Percentiles rank a stretch among this genome's conserved stretches.
phyloP scores from a whole-genome alignment of 2,888 invertebrate genomes.

The Tetragonisca angustula region DNA sequence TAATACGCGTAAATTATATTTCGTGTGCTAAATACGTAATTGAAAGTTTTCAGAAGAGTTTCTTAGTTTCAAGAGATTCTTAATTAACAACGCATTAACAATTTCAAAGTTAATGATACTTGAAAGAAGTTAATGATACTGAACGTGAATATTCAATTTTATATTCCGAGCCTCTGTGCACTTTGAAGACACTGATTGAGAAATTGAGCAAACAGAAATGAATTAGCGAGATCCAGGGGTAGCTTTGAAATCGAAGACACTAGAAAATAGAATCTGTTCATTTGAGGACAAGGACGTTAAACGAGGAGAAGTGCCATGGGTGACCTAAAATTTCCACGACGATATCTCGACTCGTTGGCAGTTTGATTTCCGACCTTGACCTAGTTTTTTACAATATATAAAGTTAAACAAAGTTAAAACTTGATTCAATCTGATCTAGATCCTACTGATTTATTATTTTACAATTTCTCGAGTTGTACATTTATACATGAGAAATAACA shows the following conservation, averaged over 20 bases:
- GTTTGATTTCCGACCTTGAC: constrained; percentile 30
- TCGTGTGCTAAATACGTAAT: not conserved
- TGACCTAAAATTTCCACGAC: constrained; percentile 25
- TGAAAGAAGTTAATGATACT: not conserved
- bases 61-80: not conserved
- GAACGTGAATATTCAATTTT: not conserved
- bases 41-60: no score
- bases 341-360: constrained; percentile 6
- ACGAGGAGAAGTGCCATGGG: not conserved
- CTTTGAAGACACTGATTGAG: not conserved
- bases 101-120: not conserved
- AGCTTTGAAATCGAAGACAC: constrained; percentile 19
- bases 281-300: constrained; percentile 24
- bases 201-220: not conserved
- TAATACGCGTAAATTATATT: not conserved
- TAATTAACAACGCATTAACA: no score
- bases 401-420: constrained; percentile 20
- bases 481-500: no score
- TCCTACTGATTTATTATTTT: not conserved
- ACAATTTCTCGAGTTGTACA: no score
- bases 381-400: not conserved
- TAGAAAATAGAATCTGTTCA: constrained; percentile 12
- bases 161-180: not conserved
- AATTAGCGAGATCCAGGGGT: not conserved
- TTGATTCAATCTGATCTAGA: constrained; percentile 1